Base-by-base conservation (phyloP, 2,888 invertebrate genomes). In the Rhyacophila evoluta region DNA sequence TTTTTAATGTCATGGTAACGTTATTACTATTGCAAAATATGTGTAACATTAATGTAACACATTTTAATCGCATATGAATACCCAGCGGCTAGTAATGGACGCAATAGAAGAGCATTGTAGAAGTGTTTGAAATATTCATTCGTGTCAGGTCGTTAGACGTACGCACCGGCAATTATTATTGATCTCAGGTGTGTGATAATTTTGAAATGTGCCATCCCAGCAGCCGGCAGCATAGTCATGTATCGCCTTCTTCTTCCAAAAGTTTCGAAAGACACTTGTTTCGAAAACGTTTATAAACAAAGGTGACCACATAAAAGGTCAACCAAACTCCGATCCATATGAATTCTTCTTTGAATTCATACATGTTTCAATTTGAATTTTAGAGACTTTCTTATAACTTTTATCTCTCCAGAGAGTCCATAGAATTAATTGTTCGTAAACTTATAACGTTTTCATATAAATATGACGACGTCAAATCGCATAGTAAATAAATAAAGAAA, bases 131-230 rank as follows among this genome's bases (percentile, higher is more conserved):
- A 19, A 38, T 38, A 27, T 29, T 72, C 27, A 36, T 27, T 27
- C 36, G 15, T 27, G 37, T 15, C 36, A 72, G 72, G 37, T 72
- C 72, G 38, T 72, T 38, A 27, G 72, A 72, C 12, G 19, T 12
- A 36, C 10, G 15, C n/a, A n/a, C n/a, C n/a, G 19, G 25, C 72
- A 19, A 38, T 38, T 72, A 55, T 55, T 55, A 38, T 72, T 72
- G 72, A 72, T 72, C 36, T 27, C 36, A 72, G 38, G 36, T 37
- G 72, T 72, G 15, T 72, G 72, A 72, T 72, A 72, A 72, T 72
- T 33, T 72, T 36, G 55, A 19, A 55, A 55, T 55, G 25, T 55
- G 55, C 55, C 19, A 55, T 55, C 55, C 5, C 15, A 41, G 25
- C 8, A 19, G 8, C 29, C n/a, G n/a, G n/a, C n/a, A n/a, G n/a